Evolutionary conservation across 2,888 invertebrate species (phyloP).

Genomic region (Drosophila paranaensis): DNA sequence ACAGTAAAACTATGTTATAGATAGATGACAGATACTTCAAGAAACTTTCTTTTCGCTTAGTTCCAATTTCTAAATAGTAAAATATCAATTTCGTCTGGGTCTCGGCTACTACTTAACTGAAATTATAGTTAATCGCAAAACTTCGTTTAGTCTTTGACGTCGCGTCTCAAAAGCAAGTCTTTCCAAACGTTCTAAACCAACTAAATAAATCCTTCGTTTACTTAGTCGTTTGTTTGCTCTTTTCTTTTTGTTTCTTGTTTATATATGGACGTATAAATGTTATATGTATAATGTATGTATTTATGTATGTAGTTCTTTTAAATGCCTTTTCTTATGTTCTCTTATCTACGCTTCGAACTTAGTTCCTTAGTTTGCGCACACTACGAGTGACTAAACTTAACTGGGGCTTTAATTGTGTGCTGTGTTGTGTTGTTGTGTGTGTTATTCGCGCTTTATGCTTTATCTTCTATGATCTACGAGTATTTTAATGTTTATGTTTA

Average conservation of each 20-base stretch:
- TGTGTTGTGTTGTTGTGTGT: conserved; percentile 31
- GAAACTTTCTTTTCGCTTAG: conserved; percentile 11
- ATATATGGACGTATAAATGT: conserved; percentile 74
- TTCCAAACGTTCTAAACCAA: conserved; percentile 47
- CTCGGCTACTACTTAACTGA: conserved; percentile 9
- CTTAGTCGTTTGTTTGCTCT: conserved; percentile 51
- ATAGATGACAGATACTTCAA: neutral
- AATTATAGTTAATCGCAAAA: conserved; percentile 24
- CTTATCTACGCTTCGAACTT: conserved; percentile 54
- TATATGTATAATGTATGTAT: conserved; percentile 52
- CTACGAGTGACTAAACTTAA: conserved; percentile 71
- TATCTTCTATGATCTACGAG: conserved; percentile 42
- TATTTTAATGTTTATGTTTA: conserved; percentile 32
- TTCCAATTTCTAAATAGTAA: neutral
- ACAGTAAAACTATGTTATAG: conserved; percentile 32
- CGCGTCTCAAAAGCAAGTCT: conserved; percentile 65
- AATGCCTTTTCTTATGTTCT: neutral
- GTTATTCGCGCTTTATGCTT: conserved; percentile 1
- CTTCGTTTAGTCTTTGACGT: conserved; percentile 39
- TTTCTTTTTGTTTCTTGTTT: conserved; percentile 18
- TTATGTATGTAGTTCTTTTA: conserved; percentile 21
- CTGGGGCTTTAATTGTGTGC: conserved; percentile 49
- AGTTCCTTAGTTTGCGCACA: conserved; percentile 66
- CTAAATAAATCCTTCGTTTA: conserved; percentile 53
- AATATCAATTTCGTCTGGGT: conserved; percentile 12